A percentile compares a stretch with the other conserved stretches of the same genome.
Evolutionary conservation across 2,888 invertebrate species (phyloP).

Genomic region (Cephus rjabovi): DNA sequence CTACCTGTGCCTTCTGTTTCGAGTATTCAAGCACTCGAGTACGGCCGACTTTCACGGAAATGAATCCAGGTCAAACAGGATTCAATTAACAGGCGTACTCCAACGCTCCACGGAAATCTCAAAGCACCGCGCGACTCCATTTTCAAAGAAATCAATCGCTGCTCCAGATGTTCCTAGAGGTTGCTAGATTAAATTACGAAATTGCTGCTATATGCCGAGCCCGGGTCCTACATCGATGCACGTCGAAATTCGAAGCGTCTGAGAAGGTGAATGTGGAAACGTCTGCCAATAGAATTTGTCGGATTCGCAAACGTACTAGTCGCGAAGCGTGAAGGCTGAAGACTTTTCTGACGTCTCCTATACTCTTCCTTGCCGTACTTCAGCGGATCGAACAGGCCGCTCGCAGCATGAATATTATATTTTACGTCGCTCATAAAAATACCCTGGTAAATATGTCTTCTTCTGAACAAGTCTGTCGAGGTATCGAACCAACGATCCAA

Average conservation of each 20-base stretch:
- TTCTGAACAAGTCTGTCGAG: no score
- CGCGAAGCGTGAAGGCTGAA: neutral
- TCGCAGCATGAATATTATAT: no score
- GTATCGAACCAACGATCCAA: no score
- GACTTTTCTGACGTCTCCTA: neutral
- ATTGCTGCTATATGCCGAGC: neutral
- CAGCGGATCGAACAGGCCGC: no score
- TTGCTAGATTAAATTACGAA: neutral
- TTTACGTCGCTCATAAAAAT: no score
- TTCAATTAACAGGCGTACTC: neutral
- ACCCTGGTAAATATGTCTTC: no score
- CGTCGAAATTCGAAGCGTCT: neutral
- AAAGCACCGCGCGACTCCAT: neutral
- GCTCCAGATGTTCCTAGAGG: neutral
- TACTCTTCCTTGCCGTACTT: neutral
- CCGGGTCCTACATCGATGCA: neutral
- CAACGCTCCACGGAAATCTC: neutral
- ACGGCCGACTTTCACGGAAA: neutral
- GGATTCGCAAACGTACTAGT: neutral
- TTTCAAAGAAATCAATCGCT: neutral
- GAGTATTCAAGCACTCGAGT: neutral
- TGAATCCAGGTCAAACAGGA: conserved; percentile 6
- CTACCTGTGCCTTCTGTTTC: neutral
- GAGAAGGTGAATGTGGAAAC: neutral
- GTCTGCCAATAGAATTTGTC: neutral